Conservation (phyloP, 2,797 vertebrate genomes). For the Phylloscopus collybita region DNA sequence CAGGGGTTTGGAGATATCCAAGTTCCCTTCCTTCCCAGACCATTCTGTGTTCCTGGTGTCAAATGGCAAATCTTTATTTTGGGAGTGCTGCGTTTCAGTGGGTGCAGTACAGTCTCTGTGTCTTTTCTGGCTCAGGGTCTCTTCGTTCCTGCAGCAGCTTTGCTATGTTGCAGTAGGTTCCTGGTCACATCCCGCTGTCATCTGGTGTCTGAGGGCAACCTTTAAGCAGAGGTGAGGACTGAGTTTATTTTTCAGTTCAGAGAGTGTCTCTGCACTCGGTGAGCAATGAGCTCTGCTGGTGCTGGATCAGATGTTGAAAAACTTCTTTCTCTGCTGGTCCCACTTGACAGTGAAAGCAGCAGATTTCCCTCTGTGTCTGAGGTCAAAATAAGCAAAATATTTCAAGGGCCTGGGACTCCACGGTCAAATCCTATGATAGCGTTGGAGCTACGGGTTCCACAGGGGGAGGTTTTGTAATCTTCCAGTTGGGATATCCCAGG, state of each 20-base stretch:
- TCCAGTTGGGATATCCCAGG: neutral
- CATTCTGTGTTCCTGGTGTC: neutral
- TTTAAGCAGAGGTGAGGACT: neutral
- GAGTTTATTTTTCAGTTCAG: neutral
- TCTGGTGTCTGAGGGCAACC: neutral
- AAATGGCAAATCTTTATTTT: neutral
- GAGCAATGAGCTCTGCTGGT: neutral
- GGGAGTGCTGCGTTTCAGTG: rapidly evolving
- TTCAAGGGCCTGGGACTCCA: neutral
- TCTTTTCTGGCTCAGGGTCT: neutral
- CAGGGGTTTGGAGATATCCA: neutral
- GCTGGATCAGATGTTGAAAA: neutral
- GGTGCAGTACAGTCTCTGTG: neutral
- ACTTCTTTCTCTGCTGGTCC: neutral
- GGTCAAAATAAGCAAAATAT: neutral
- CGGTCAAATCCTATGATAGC: rapidly evolving
- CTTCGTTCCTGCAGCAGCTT: neutral
- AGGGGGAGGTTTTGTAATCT: neutral
- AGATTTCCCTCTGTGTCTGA: neutral
- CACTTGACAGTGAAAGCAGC: neutral
- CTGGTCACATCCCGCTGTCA: neutral
- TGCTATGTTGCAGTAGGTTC: neutral
- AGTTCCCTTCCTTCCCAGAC: neutral
- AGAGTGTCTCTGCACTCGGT: neutral
- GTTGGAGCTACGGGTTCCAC: neutral